phyloP scores from a whole-genome alignment of 2,113 vertebrate genomes.

The Halcyon malimbica region DNA sequence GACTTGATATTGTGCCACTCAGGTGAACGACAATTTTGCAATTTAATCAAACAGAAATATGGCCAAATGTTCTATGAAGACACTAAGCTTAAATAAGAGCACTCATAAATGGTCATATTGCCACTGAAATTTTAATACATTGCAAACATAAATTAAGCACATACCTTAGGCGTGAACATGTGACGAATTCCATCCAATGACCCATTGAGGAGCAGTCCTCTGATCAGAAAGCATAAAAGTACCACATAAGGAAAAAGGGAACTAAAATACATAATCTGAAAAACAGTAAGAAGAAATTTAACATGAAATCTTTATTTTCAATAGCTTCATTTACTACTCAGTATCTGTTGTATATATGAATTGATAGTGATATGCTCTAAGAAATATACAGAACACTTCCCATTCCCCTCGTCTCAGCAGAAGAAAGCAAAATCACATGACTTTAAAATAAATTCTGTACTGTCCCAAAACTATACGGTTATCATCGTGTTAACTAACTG shows the following conservation, averaged over 20 bases:
- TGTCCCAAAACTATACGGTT: neutral
- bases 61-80: neutral
- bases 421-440: neutral
- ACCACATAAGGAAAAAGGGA: slow-evolving; percentile 96
- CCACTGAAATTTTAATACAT: neutral
- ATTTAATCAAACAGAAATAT: neutral
- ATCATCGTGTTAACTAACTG: neutral
- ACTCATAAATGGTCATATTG: neutral
- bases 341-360: neutral
- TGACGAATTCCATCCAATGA: slow-evolving; percentile 92
- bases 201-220: slow-evolving; percentile 90
- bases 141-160: neutral
- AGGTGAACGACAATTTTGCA: neutral
- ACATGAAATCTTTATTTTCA: neutral
- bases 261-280: slow-evolving; percentile 98
- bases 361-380: neutral
- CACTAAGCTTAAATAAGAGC: neutral
- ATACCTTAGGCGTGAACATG: slow-evolving; percentile 98
- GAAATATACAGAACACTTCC: neutral
- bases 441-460: neutral
- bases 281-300: slow-evolving; percentile 33
- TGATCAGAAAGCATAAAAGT: slow-evolving; percentile 92
- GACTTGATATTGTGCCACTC: neutral
- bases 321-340: neutral
- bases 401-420: neutral